A percentile compares a stretch with the other conserved stretches of the same genome.
phyloP scores from a whole-genome alignment of 2,797 vertebrate genomes.

The Channa striata region DNA sequence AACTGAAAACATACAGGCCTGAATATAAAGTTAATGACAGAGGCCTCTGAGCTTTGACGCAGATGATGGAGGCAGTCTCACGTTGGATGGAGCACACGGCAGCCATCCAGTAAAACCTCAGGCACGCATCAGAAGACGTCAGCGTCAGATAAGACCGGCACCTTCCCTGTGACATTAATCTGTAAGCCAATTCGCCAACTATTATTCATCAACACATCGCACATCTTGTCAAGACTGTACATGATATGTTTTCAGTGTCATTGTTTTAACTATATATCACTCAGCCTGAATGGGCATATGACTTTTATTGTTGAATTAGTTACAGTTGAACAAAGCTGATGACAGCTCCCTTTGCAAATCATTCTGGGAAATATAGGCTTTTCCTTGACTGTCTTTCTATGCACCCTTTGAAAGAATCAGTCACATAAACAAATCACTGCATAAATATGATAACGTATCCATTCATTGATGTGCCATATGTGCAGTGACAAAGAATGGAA shows the following conservation, averaged over 20 bases:
- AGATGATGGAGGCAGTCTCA: slow-evolving; percentile 44
- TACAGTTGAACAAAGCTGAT: slow-evolving; percentile 21
- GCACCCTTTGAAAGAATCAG: slow-evolving; percentile 2
- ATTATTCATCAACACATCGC: slow-evolving; percentile 17
- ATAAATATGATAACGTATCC: too few relatives aligned
- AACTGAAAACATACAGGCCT: slow-evolving; percentile 51
- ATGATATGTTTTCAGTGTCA: background rate
- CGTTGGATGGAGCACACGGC: slow-evolving; percentile 40
- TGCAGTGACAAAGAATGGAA: too few relatives aligned
- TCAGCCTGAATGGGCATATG: background rate
- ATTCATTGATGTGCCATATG: too few relatives aligned
- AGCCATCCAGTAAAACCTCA: slow-evolving; percentile 34
- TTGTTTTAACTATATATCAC: background rate
- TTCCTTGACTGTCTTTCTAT: background rate
- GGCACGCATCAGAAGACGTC: slow-evolving; percentile 37
- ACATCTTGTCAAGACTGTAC: slow-evolving; percentile 35
- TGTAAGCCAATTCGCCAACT: slow-evolving; percentile 23
- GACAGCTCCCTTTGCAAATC: slow-evolving; percentile 41
- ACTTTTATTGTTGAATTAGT: slow-evolving; percentile 9
- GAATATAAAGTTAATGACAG: slow-evolving; percentile 62
- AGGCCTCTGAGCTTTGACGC: slow-evolving; percentile 45
- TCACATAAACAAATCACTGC: background rate
- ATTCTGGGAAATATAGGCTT: slow-evolving; percentile 13
- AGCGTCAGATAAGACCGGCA: slow-evolving; percentile 34
- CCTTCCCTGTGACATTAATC: slow-evolving; percentile 32